Evolutionary conservation across 2,797 vertebrate species (phyloP), one percentile per base, ranked within the genome.

Genomic region (Myotis pilosus): DNA sequence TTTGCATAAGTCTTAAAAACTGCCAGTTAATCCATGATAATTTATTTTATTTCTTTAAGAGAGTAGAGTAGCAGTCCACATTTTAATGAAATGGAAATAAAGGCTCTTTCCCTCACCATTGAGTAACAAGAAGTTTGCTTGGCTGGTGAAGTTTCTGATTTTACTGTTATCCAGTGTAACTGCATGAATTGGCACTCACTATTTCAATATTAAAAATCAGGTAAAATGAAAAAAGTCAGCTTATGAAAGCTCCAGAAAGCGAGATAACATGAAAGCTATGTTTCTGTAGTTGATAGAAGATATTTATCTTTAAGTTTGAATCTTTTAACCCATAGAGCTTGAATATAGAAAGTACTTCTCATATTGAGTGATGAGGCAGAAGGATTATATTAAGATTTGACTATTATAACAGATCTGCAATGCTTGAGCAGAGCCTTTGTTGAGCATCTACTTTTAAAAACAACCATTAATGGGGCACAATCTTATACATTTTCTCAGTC

Each of bases 1-100:
- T 98, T 97, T 97, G 94, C 94, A 92, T 97, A 96, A 98, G 88
- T 51, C 93, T 98, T 98, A 90, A 93, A 95, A 96, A 74, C 55
- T 78, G 90, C 89, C 64, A 90, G 91, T 91, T 97, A 97, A 97
- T 97, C 95, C 80, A 74, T 22, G 80, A 80, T 69, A 94, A 85
- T 96, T 96, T 97, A 95, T 95, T 95, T 95, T 97, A 76, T 78
- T 96, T 97, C 72, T 95, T 20, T 87, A 94, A 47, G 72, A n/a
- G 4, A 96, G 47, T 41, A 64, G 98, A 97, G 71, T 80, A 93
- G 55, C 75, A 96, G 89, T 92, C 5, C 82, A 71, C 0, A 5
- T 95, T 79, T 93, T 53, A 53, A 95, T 64, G 68, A 92, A 95
- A 82, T 91, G 78, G 95, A 96, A 96, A 92, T 76, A 95, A 94